Evolutionary conservation across 2,888 invertebrate species (phyloP).

Genomic region (Zygothrica quintamaculata): DNA sequence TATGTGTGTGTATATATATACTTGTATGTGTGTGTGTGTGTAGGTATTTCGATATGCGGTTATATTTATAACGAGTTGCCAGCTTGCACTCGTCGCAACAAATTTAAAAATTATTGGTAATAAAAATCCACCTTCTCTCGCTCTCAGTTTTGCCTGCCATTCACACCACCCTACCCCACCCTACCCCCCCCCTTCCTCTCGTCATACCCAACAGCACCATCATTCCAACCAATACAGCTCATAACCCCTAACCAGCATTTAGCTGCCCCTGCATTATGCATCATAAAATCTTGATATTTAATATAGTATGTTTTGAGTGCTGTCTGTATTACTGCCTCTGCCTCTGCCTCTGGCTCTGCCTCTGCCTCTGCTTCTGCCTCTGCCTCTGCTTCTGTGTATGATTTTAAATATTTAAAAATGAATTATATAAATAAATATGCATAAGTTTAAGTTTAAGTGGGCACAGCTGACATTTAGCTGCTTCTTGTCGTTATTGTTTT

Average conservation of each 20-base stretch:
- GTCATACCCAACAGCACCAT: no score
- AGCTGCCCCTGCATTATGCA: slow-evolving; percentile 52
- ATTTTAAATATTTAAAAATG: slow-evolving; percentile 72
- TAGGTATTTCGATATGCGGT: slow-evolving; percentile 64
- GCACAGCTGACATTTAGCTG: slow-evolving; percentile 69
- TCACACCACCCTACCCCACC: background rate
- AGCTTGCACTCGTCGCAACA: slow-evolving; percentile 75
- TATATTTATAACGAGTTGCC: slow-evolving; percentile 76
- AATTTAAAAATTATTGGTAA: slow-evolving; percentile 76
- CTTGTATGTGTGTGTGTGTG: slow-evolving; percentile 27
- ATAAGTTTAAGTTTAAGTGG: slow-evolving; percentile 76
- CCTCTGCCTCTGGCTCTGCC: slow-evolving; percentile 4
- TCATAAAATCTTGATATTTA: slow-evolving; percentile 76
- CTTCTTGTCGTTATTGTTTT: slow-evolving; percentile 18
- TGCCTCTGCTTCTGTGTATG: slow-evolving; percentile 35
- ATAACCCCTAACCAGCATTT: no score
- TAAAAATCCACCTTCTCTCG: slow-evolving; percentile 76
- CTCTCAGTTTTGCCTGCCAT: slow-evolving; percentile 3
- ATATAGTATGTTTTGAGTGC: slow-evolving; percentile 67
- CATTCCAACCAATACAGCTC: no score
- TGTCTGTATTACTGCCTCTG: slow-evolving; percentile 9
- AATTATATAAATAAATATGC: slow-evolving; percentile 79
- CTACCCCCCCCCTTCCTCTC: background rate
- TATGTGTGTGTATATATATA: slow-evolving; percentile 18
- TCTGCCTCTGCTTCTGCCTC: slow-evolving; percentile 38